Evolutionary conservation across 2,888 invertebrate genomes (phyloP).

Genomic region (Hololepta plana): DNA sequence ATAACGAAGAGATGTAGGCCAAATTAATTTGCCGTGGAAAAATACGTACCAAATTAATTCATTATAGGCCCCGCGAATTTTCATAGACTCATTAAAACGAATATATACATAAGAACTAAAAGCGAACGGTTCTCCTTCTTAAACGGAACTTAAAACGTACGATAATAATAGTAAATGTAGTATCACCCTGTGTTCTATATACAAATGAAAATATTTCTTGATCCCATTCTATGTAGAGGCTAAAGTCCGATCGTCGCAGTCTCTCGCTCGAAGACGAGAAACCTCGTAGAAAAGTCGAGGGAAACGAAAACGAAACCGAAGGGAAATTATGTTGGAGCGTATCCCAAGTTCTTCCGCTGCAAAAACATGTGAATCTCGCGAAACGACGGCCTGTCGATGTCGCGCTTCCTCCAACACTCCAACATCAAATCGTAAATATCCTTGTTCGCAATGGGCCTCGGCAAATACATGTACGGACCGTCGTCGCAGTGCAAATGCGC

Average conservation of each 20-base stretch:
- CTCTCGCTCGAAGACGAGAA: conserved; percentile 6
- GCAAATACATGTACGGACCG: conserved; percentile 40
- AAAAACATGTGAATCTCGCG: conserved; percentile 67
- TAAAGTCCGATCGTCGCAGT: too few relatives aligned
- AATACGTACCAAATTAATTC: too few relatives aligned
- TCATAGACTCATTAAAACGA: too few relatives aligned
- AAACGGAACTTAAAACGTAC: conserved; percentile 8
- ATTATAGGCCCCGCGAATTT: too few relatives aligned
- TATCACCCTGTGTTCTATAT: conserved; percentile 30
- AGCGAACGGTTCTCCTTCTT: too few relatives aligned
- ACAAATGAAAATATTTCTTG: conserved; percentile 15
- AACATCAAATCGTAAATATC: conserved; percentile 73
- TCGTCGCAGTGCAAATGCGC: conserved; percentile 48
- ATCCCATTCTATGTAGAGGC: too few relatives aligned
- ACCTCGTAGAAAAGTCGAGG: not conserved
- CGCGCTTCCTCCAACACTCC: conserved; percentile 71
- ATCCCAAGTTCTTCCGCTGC: conserved; percentile 49
- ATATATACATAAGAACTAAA: too few relatives aligned
- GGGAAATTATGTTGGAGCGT: conserved; percentile 33
- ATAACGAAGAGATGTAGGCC: too few relatives aligned
- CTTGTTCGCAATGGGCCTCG: conserved; percentile 54
- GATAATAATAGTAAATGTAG: conserved; percentile 15
- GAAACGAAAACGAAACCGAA: conserved; percentile 18
- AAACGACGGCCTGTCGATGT: conserved; percentile 58
- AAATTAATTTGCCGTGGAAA: too few relatives aligned